Conservation (phyloP, 2,888 invertebrate species). For the Melinaea marsaeus region DNA sequence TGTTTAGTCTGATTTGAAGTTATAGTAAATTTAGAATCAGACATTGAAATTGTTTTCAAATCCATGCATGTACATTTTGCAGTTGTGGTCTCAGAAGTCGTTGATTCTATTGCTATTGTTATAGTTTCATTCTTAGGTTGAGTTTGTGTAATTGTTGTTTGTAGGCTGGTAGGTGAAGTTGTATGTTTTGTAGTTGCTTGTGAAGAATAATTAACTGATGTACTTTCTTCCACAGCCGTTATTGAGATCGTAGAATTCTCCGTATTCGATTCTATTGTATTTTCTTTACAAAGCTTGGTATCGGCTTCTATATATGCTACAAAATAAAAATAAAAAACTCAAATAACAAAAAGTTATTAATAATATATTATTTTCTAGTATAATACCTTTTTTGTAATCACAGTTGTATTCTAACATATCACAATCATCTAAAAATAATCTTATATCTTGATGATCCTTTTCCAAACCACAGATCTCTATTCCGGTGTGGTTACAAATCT, state of each 20-base stretch:
- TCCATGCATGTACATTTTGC: not conserved
- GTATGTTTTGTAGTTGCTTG: no score
- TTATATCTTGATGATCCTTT: slow-evolving; percentile 26
- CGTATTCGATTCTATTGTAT: not conserved
- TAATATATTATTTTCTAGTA: not conserved
- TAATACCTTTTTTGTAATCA: slow-evolving; percentile 45
- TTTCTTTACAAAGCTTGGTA: slow-evolving; percentile 8
- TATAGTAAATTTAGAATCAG: not conserved
- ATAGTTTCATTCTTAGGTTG: not conserved
- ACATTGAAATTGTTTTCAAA: not conserved
- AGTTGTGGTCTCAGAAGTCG: slow-evolving; percentile 18
- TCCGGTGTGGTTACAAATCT: slow-evolving; percentile 55
- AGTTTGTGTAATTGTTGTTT: no score
- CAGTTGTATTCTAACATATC: slow-evolving; percentile 60
- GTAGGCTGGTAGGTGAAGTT: no score
- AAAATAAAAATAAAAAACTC: not conserved
- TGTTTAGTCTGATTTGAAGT: not conserved
- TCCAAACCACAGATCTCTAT: slow-evolving; percentile 46
- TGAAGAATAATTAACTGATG: slow-evolving; percentile 7
- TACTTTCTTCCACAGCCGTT: not conserved
- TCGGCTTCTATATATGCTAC: slow-evolving; percentile 10
- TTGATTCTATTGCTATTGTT: slow-evolving; percentile 5
- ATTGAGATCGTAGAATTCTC: slow-evolving; percentile 8
- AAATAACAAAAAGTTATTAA: not conserved
- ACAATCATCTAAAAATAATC: slow-evolving; percentile 54